Evolutionary conservation across 2,797 vertebrate genomes (phyloP), one percentile per base, ranked within the genome.

Genomic region (Falco naumanni): DNA sequence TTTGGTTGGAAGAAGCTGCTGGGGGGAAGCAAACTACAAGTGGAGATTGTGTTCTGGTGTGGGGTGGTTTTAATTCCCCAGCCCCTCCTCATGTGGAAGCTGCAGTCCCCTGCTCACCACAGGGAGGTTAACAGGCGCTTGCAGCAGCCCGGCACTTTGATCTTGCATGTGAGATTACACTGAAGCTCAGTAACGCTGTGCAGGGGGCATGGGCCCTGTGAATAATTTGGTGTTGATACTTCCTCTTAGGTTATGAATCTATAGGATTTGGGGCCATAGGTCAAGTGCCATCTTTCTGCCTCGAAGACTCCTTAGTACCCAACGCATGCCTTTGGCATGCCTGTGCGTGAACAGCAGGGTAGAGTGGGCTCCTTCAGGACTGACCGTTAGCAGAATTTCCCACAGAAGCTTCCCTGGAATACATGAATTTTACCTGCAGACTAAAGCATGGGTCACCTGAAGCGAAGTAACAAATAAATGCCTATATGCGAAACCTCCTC

Each of bases 241-340:
- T 57, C 54, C 7, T 34, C 10, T 87, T 29, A 54, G 19, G 11
- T 75, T 81, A 66, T 28, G 13, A 57, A 84, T 64, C 51, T 17
- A 4, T 24, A 57, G n/a, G 12, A 43, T n/a, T 65, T 72, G 41
- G 13, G 20, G 15, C 10, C 17, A 5, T 25, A 9, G 4, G 28
- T 66, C 21, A 74, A 39, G 9, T 64, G 16, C n/a, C 8, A 3
- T 69, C 29, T 68, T 19, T 75, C 24, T 80, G 9, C 29, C 19
- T 64, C 5, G 9, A 68, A 37, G 59, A 13, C 26, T 43, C n/a
- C 34, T 56, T 22, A 24, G 37, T 47, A 81, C 20, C 31, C 68
- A 16, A 75, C 53, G 20, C 0, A 0, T 28, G 3, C 8, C 16
- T 37, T 84, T 39, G 37, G 31, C 25, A 56, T 3, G 0, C 41